Percentiles rank a stretch among this genome's conserved stretches.
Evolutionary conservation across 37 sponge, comb jelly and placozoan genomes (phyloP).

Genomic region (Ephydatia muelleri): DNA sequence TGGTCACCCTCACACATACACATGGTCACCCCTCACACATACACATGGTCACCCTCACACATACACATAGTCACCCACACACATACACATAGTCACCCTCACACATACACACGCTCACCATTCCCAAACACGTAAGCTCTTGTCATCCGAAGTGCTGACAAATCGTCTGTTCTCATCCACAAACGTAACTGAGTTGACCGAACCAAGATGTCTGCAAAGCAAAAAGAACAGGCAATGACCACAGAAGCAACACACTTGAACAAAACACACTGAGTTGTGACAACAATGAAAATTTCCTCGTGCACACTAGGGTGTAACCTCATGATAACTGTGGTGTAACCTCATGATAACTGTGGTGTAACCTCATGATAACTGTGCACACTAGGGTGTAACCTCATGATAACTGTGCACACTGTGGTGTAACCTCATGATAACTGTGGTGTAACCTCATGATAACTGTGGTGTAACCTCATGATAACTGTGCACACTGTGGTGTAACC

Average conservation of each 20-base stretch:
- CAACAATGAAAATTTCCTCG: not conserved
- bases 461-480: too few relatives aligned
- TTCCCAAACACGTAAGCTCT: slow-evolving; percentile 98
- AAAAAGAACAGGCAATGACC: not conserved
- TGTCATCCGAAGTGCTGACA: slow-evolving; percentile 98
- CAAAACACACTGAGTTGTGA: not conserved
- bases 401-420: too few relatives aligned
- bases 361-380: too few relatives aligned
- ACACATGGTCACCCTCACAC: not conserved
- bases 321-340: too few relatives aligned
- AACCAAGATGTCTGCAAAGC: slow-evolving; percentile 89
- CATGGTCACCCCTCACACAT: too few relatives aligned
- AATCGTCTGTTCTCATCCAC: slow-evolving; percentile 95
- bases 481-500: too few relatives aligned
- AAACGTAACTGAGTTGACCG: slow-evolving; percentile 98
- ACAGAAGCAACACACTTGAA: not conserved
- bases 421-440: too few relatives aligned
- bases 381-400: too few relatives aligned
- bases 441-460: too few relatives aligned
- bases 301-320: too few relatives aligned
- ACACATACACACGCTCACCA: slow-evolving; percentile 59
- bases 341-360: too few relatives aligned
- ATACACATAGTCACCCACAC: not conserved
- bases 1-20: too few relatives aligned
- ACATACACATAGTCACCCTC: not conserved